A percentile compares a stretch with the other conserved stretches of the same genome.
phyloP scores from a whole-genome alignment of 2,797 vertebrate genomes.

The Premnoplex brunnescens region DNA sequence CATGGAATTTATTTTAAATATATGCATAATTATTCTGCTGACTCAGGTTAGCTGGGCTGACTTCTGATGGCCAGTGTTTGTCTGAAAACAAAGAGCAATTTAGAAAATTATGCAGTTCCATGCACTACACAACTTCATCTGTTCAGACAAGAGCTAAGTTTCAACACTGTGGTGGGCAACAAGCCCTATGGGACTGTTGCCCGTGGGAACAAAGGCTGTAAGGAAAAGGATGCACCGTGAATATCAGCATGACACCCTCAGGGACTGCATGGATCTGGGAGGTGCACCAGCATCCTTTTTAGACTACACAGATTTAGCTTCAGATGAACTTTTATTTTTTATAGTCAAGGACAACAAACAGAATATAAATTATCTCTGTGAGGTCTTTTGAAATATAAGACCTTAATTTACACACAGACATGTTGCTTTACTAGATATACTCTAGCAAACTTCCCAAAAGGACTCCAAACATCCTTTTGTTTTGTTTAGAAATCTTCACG shows the following conservation, averaged over 20 bases:
- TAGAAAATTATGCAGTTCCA: neutral
- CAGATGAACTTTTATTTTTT: neutral
- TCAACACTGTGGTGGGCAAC: neutral
- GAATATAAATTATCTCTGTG: neutral
- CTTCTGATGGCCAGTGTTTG: neutral
- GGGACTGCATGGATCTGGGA: neutral
- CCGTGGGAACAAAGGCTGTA: neutral
- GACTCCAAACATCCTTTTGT: neutral
- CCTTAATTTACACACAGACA: neutral
- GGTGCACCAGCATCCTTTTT: neutral
- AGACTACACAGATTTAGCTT: neutral
- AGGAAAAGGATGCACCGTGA: neutral
- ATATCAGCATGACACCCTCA: neutral
- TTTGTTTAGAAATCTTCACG: neutral
- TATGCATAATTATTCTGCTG: constrained; percentile 14
- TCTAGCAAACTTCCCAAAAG: neutral
- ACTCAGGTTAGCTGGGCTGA: neutral
- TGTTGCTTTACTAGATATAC: neutral
- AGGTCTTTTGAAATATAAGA: neutral
- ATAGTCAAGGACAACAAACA: neutral
- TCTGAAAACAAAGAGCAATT: constrained; percentile 4
- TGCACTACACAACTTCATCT: neutral
- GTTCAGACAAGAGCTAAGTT: neutral
- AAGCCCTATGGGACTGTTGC: neutral
- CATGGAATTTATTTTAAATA: neutral